A percentile compares a stretch with the other conserved stretches of the same genome.
Evolutionary conservation across 1,140 invertebrate species (phyloP).

Genomic region (Onthophagus taurus): DNA sequence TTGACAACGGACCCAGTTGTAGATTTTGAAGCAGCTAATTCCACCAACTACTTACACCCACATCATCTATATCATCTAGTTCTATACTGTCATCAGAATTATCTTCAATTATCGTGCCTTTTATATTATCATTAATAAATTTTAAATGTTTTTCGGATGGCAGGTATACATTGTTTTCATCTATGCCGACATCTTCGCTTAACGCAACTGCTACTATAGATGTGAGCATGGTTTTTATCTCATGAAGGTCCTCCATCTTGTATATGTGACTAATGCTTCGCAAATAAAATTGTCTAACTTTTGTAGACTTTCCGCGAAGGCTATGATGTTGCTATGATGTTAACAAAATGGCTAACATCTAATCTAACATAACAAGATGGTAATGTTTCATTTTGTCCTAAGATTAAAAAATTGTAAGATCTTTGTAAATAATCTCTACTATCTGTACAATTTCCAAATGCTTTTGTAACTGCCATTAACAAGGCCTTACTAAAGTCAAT

Average conservation of each 20-base stretch:
- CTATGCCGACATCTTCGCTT: constrained; percentile 1
- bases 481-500: not conserved
- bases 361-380: not conserved
- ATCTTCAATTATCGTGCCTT: constrained; percentile 1
- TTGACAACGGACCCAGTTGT: not conserved
- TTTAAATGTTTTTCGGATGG: not conserved
- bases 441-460: not conserved
- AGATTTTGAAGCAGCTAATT: not conserved
- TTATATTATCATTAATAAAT: not conserved
- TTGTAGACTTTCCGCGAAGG: no score
- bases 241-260: not conserved
- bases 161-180: not conserved
- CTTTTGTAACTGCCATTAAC: not conserved
- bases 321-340: not conserved
- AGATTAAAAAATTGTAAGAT: not conserved
- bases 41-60: not conserved
- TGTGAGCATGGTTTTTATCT: not conserved
- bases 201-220: not conserved
- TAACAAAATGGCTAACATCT: not conserved
- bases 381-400: not conserved
- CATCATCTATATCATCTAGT: no score
- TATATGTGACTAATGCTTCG: not conserved
- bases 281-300: not conserved
- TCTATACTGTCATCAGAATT: no score
- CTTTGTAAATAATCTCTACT: not conserved